Conservation (phyloP, 2,113 vertebrate genomes). For the Sciurus niger region DNA sequence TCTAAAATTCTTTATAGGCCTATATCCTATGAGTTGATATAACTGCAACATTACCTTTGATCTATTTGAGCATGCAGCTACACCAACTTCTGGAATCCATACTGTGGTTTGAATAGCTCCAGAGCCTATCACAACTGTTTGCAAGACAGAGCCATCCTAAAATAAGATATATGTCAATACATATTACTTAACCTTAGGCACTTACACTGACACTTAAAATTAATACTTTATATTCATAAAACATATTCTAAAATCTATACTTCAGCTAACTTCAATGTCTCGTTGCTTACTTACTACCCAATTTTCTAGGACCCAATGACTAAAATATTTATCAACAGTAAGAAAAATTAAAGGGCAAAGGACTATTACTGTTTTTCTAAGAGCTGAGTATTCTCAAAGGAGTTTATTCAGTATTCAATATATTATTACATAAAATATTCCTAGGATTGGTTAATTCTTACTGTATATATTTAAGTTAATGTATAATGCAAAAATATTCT, state of each 20-base stretch:
- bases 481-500: conserved; percentile 39
- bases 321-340: conserved; percentile 49
- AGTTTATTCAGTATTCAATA: conserved; percentile 52
- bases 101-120: conserved; percentile 96
- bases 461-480: conserved; percentile 18
- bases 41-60: conserved; percentile 92
- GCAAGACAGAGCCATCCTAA: conserved; percentile 96
- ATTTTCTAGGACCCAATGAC: not conserved
- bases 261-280: conserved; percentile 35
- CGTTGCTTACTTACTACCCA: not conserved
- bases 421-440: conserved; percentile 41
- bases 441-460: conserved; percentile 51
- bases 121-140: conserved; percentile 96
- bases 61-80: conserved; percentile 97
- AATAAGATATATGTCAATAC: conserved; percentile 64
- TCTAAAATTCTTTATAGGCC: not conserved
- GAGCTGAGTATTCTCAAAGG: not conserved
- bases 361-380: not conserved
- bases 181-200: conserved; percentile 51
- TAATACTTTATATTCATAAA: not conserved
- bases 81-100: conserved; percentile 98
- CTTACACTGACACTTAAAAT: not conserved
- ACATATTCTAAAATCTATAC: conserved; percentile 37
- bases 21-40: not conserved
- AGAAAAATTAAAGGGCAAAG: conserved; percentile 15